Percentiles rank a stretch among this genome's conserved stretches.
Conservation (phyloP, 2,888 invertebrate species). For the Meteorus colon region DNA sequence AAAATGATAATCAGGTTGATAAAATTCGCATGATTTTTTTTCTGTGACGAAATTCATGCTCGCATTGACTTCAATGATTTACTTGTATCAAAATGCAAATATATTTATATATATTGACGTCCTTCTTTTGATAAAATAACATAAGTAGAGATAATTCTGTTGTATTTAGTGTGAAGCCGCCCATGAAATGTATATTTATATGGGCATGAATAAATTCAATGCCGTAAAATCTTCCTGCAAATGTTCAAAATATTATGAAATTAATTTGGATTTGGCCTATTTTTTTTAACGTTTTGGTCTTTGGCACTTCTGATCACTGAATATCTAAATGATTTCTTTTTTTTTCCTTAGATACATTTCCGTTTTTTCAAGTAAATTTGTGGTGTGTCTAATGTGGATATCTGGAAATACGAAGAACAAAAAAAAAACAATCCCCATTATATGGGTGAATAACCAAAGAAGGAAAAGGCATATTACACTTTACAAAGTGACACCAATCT, state of each 20-base stretch:
- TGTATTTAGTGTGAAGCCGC: slow-evolving; percentile 36
- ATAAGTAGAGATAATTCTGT: slow-evolving; percentile 22
- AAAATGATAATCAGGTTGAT: neutral
- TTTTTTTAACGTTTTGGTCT: slow-evolving; percentile 3
- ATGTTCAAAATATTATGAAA: slow-evolving; percentile 31
- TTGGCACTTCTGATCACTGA: neutral
- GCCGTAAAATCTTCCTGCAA: slow-evolving; percentile 38
- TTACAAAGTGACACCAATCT: neutral
- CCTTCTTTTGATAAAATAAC: neutral
- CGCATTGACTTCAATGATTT: slow-evolving; percentile 12
- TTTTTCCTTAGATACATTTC: slow-evolving; percentile 7
- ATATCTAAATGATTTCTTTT: neutral
- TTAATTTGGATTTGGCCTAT: neutral
- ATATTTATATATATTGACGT: neutral
- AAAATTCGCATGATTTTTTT: slow-evolving; percentile 4
- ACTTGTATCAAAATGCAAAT: slow-evolving; percentile 19
- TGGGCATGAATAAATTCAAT: slow-evolving; percentile 29
- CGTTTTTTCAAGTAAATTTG: neutral
- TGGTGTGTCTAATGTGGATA: neutral
- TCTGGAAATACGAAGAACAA: neutral
- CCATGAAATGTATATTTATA: slow-evolving; percentile 43
- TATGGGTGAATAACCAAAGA: slow-evolving; percentile 18
- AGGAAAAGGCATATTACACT: neutral
- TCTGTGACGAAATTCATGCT: neutral
- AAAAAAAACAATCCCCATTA: neutral